Evolutionary conservation across 2,888 invertebrate genomes (phyloP).

Genomic region (Autographa pulchrina): DNA sequence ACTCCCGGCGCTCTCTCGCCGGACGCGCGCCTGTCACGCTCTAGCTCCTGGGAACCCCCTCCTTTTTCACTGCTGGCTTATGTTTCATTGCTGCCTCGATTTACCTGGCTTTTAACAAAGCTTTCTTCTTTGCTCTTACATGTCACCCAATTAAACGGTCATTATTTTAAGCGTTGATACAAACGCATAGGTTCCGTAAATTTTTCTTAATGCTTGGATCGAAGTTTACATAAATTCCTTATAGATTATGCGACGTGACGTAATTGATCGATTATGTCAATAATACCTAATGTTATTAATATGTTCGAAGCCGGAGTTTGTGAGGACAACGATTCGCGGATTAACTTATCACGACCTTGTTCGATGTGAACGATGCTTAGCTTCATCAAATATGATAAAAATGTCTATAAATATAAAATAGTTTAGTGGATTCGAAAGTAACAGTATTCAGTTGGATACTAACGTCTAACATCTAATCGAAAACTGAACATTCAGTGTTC

Average conservation of each 20-base stretch:
- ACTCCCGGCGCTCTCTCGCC: conserved; percentile 40
- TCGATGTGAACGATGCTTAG: conserved; percentile 31
- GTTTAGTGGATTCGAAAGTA: not conserved
- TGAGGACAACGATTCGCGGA: conserved; percentile 36
- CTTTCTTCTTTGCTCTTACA: not conserved
- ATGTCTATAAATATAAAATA: not conserved
- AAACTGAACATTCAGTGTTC: not conserved
- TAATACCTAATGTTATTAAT: conserved; percentile 35
- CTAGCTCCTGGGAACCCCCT: conserved; percentile 61
- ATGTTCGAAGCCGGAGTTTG: conserved; percentile 46
- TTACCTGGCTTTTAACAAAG: not conserved
- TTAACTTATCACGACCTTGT: conserved; percentile 56
- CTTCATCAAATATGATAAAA: conserved; percentile 23
- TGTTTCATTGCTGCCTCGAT: conserved; percentile 2
- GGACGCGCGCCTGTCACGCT: conserved; percentile 58
- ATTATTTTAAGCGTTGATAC: too few relatives aligned
- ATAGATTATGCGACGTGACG: conserved; percentile 8
- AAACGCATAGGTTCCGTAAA: too few relatives aligned
- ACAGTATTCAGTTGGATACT: not conserved
- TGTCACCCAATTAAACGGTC: too few relatives aligned
- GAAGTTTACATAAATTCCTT: not conserved
- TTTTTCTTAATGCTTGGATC: not conserved
- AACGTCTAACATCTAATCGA: conserved; percentile 4
- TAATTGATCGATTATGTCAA: conserved; percentile 37
- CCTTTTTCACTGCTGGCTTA: too few relatives aligned